Conservation (phyloP, 2,113 vertebrate genomes). For the Rhagologus leucostigma region DNA sequence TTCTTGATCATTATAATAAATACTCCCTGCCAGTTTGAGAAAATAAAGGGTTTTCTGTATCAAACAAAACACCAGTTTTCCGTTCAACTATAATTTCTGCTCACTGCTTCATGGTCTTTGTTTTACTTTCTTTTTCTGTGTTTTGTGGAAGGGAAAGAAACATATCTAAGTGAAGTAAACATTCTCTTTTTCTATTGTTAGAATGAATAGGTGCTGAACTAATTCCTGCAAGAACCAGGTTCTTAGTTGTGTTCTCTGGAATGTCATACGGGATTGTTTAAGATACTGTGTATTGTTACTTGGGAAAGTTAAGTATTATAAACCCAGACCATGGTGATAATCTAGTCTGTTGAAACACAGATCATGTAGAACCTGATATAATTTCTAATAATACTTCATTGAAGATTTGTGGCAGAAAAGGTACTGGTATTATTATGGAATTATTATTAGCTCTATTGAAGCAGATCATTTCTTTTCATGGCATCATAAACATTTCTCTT, state of each 20-base stretch:
- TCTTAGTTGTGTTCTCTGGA: background rate
- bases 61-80: background rate
- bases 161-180: background rate
- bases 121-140: background rate
- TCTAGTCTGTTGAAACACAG: background rate
- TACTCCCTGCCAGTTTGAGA: background rate
- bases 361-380: background rate
- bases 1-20: background rate
- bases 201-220: background rate
- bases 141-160: background rate
- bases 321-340: background rate
- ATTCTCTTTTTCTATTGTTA: background rate
- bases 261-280: background rate
- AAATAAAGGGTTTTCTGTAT: background rate
- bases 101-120: background rate
- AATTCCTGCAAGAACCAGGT: background rate
- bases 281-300: background rate
- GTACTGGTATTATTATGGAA: background rate
- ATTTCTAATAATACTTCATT: slow-evolving; percentile 7
- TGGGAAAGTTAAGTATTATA: background rate
- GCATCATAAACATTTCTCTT: background rate
- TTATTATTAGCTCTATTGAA: background rate
- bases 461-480: background rate
- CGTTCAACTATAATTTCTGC: background rate
- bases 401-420: background rate